Percentiles rank a stretch among this genome's conserved stretches.
phyloP scores from a whole-genome alignment of 2,888 invertebrate genomes.

The Caenorhabditis wallacei region DNA sequence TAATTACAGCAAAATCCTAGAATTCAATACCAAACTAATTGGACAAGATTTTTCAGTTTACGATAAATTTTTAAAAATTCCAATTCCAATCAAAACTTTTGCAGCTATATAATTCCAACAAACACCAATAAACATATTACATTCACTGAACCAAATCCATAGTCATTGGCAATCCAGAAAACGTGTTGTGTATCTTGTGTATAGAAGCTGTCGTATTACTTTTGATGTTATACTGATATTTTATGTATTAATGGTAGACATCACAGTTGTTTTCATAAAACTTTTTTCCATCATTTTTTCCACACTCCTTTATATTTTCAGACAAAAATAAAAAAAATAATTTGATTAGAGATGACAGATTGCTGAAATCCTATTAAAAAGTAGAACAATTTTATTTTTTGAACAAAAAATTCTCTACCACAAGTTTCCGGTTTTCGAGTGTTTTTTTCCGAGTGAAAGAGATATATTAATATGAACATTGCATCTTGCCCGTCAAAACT shows the following conservation, averaged over 20 bases:
- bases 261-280: constrained; percentile 24
- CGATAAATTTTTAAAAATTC: no score
- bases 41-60: no score
- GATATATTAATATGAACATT: constrained; percentile 29
- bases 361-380: background rate
- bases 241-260: constrained; percentile 39
- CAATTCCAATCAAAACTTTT: no score
- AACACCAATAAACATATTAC: background rate
- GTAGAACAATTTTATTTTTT: no score
- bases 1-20: no score
- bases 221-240: constrained; percentile 23
- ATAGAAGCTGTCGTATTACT: constrained; percentile 6
- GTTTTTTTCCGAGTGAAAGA: background rate
- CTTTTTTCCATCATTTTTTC: background rate
- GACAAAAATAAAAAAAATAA: background rate
- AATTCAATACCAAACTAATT: no score
- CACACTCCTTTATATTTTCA: background rate
- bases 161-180: background rate
- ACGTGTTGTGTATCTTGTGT: background rate
- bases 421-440: no score
- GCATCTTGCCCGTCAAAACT: constrained; percentile 51
- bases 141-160: background rate
- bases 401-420: no score
- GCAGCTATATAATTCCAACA: no score
- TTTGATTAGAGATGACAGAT: background rate